Conservation (phyloP, 1,140 invertebrate genomes). For the Holcopasites calliopsidis region DNA sequence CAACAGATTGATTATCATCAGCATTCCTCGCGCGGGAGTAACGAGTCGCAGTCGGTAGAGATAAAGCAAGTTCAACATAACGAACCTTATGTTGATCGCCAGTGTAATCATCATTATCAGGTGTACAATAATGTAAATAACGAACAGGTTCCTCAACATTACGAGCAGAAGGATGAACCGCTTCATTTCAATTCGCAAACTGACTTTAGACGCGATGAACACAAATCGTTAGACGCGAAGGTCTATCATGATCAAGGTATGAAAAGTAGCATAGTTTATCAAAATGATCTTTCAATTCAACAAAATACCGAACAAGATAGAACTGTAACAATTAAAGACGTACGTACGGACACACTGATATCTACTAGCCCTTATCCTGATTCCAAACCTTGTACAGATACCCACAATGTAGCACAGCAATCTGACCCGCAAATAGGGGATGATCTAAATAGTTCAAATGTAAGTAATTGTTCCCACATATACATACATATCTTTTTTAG, state of each 20-base stretch:
- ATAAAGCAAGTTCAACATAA: slow-evolving; percentile 17
- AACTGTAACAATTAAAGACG: slow-evolving; percentile 33
- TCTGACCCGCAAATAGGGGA: slow-evolving; percentile 66
- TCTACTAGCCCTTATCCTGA: slow-evolving; percentile 48
- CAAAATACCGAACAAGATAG: slow-evolving; percentile 27
- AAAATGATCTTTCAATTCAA: slow-evolving; percentile 8
- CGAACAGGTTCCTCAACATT: slow-evolving; percentile 7
- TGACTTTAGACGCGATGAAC: slow-evolving; percentile 3
- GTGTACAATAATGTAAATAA: slow-evolving; percentile 7
- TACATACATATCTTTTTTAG: slow-evolving; percentile 49
- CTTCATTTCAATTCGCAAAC: slow-evolving; percentile 2
- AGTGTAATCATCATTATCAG: slow-evolving; percentile 11
- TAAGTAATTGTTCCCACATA: slow-evolving; percentile 71
- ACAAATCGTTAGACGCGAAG: background rate
- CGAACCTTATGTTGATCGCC: slow-evolving; percentile 2
- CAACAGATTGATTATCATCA: background rate
- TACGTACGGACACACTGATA: slow-evolving; percentile 41
- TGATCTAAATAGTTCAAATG: slow-evolving; percentile 64
- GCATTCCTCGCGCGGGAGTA: slow-evolving; percentile 9
- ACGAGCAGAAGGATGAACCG: slow-evolving; percentile 29
- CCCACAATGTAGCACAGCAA: slow-evolving; percentile 71
- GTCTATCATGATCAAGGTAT: slow-evolving; percentile 18
- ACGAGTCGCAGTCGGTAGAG: slow-evolving; percentile 17
- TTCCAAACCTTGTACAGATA: slow-evolving; percentile 64
- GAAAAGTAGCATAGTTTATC: slow-evolving; percentile 1